Conservation (phyloP, 2,113 vertebrate genomes). For the Pitta sordida region DNA sequence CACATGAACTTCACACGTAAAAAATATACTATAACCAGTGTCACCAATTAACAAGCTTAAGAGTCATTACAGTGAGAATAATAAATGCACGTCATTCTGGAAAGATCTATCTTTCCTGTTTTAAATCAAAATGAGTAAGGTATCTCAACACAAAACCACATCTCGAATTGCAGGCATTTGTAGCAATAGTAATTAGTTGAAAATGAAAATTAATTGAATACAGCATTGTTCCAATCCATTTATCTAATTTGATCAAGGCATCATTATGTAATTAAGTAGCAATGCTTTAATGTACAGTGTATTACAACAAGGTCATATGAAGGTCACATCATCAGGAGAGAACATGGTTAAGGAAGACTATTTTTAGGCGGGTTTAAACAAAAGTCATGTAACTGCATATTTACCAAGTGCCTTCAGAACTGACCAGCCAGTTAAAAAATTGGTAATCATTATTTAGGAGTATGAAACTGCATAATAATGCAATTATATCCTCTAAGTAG, state of each 20-base stretch:
- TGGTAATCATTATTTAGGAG: not conserved
- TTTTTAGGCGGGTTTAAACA: not conserved
- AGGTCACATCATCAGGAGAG: not conserved
- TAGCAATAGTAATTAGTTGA: not conserved
- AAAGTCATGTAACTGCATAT: not conserved
- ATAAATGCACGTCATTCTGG: not conserved
- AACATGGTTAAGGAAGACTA: not conserved
- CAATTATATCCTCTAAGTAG: not conserved
- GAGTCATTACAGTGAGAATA: not conserved
- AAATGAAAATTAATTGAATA: constrained; percentile 50
- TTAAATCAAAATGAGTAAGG: not conserved
- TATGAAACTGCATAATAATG: not conserved
- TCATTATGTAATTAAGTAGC: constrained; percentile 38
- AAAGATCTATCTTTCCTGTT: not conserved
- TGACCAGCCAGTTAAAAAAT: not conserved
- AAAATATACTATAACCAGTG: not conserved
- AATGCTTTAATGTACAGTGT: not conserved
- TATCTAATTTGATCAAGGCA: constrained; percentile 41
- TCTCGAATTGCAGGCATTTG: constrained; percentile 4
- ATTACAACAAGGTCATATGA: not conserved
- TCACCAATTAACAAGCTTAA: not conserved
- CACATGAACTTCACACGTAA: accelerated
- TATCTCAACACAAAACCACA: not conserved
- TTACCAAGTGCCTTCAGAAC: not conserved
- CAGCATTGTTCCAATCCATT: constrained; percentile 25